Evolutionary conservation across 2,888 invertebrate genomes (phyloP), one percentile per base, ranked within the genome.

Genomic region (Sycophila texana): DNA sequence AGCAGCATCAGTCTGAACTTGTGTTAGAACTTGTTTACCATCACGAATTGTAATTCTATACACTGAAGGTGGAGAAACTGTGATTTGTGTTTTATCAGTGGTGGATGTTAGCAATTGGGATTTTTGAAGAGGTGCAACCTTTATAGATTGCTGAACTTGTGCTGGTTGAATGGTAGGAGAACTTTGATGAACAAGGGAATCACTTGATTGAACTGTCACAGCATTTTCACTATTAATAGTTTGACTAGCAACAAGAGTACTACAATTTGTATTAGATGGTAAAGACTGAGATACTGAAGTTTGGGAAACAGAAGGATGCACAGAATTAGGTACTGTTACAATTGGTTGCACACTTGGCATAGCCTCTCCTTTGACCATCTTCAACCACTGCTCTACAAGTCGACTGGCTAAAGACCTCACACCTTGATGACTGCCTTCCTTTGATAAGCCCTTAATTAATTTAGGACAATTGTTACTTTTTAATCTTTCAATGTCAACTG

Each of bases 401-500:
- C 95, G 94, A 77, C 94, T 93, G 16, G 98, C 96, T 85, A 97
- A 91, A 77, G 94, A 93, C 87, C 95, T 93, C 77, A 97, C 95
- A 87, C 93, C 95, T 91, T 94, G 94, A 90, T 96, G 94, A 86
- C 95, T 94, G 65, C 94, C 95, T 88, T 96, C 95, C 88, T 96
- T 96, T 10, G 96, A 96, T 61, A 98, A 91, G 74, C 95, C 94
- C 90, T 98, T 98, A 26, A 99, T 96, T 81, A 98, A 92, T 91
- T 98, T 97, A 0, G 99, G 98, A 84, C 97, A 96, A 84, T 96
- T 95, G 90, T 98, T 98, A 85, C 96, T 95, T 91, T 97, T 97
- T 74, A 99, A 92, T 83, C 98, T 92, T 87, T 96, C 96, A 74
- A 98, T 95, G 88, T 97, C 96, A 72, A 98, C 97, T 13, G 98